A percentile compares a stretch with the other conserved stretches of the same genome.
phyloP scores from a whole-genome alignment of 92 coral and sea anemone genomes.

The Epizoanthus fatuus region DNA sequence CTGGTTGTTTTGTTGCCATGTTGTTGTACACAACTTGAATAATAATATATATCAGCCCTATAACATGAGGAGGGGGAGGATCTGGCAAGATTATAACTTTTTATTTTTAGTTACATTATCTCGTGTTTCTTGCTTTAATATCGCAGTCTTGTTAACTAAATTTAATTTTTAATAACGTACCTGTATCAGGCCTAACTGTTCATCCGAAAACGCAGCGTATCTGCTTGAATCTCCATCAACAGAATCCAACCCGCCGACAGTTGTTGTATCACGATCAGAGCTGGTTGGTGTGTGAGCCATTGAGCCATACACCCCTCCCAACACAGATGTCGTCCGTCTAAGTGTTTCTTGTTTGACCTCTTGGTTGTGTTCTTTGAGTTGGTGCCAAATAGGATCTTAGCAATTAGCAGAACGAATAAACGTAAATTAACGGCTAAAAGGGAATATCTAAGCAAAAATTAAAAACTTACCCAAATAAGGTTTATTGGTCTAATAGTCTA shows the following conservation, averaged over 20 bases:
- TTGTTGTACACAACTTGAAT: too few relatives aligned
- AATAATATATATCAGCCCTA: too few relatives aligned
- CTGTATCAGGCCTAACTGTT: background rate
- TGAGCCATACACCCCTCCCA: slow-evolving; percentile 48
- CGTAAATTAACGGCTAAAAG: background rate
- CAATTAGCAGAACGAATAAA: background rate
- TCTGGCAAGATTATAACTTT: too few relatives aligned
- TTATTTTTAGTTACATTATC: too few relatives aligned
- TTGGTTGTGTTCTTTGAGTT: slow-evolving; percentile 53
- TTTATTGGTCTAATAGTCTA: too few relatives aligned
- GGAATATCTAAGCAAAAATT: background rate
- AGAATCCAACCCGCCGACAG: background rate
- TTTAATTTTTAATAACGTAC: background rate
- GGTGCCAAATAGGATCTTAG: slow-evolving; percentile 63
- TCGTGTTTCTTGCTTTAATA: too few relatives aligned
- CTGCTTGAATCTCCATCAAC: background rate
- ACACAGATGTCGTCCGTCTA: slow-evolving; percentile 15
- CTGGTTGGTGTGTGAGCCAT: slow-evolving; percentile 18
- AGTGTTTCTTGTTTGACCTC: slow-evolving; percentile 15
- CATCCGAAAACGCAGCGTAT: background rate
- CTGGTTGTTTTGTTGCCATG: too few relatives aligned
- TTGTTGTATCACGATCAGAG: background rate
- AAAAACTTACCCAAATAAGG: too few relatives aligned
- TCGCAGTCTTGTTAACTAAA: too few relatives aligned
- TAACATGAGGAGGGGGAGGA: too few relatives aligned